Evolutionary conservation across 2,888 invertebrate species (phyloP).

Genomic region (Alloplasta piceator): DNA sequence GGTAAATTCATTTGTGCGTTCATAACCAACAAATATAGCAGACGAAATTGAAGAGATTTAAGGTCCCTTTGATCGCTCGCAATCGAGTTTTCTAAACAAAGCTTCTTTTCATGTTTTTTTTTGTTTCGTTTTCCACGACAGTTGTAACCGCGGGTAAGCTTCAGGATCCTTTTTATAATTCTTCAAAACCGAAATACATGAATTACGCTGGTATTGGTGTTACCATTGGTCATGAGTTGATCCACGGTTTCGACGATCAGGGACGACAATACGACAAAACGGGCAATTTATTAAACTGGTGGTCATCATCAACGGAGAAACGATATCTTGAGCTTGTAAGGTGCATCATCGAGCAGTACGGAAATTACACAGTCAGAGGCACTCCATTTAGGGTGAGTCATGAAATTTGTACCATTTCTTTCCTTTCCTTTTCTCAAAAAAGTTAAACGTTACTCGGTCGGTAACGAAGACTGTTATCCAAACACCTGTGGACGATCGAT

Average conservation of each 20-base stretch:
- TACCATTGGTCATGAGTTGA: not conserved
- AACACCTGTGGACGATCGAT: too few species aligned
- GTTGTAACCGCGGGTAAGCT: too few species aligned
- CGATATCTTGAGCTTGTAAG: not conserved
- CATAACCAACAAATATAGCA: too few species aligned
- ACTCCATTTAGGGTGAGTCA: too few species aligned
- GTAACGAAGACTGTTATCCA: too few species aligned
- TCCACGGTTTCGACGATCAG: not conserved
- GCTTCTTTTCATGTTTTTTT: not conserved
- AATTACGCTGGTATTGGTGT: slow-evolving; percentile 13
- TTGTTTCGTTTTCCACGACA: too few species aligned
- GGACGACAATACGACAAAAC: not conserved
- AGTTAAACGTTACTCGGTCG: too few species aligned
- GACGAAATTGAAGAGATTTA: too few species aligned
- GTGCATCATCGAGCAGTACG: slow-evolving; percentile 4
- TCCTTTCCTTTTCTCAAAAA: too few species aligned
- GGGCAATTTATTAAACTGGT: not conserved
- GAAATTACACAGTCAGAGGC: not conserved
- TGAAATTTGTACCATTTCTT: too few species aligned
- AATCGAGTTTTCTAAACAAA: not conserved
- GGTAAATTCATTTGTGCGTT: too few species aligned
- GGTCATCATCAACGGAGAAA: not conserved
- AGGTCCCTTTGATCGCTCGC: not conserved
- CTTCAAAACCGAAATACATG: not conserved
- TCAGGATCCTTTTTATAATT: too few species aligned